Evolutionary conservation across 2,113 vertebrate genomes (phyloP).

Genomic region (Charina bottae): DNA sequence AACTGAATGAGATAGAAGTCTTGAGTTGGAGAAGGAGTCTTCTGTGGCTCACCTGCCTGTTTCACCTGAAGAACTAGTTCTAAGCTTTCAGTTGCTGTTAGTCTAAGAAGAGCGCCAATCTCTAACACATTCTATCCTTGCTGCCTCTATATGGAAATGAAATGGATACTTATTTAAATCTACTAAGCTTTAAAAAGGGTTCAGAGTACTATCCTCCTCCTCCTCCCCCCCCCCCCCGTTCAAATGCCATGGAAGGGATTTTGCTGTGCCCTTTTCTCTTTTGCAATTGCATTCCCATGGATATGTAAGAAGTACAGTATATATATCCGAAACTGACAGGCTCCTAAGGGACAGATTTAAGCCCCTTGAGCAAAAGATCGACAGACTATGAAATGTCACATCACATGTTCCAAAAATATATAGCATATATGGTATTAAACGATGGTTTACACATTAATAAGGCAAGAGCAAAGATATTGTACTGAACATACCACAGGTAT

Average conservation of each 20-base stretch:
- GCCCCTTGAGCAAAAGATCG: background rate
- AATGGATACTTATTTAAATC: background rate
- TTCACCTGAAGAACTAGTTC: background rate
- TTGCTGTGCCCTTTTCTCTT: background rate
- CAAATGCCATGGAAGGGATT: background rate
- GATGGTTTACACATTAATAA: slow-evolving; percentile 1
- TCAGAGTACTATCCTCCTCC: background rate
- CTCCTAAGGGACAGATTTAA: slow-evolving; percentile 7
- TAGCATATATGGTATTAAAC: background rate
- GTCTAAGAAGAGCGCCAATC: background rate
- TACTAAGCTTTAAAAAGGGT: background rate
- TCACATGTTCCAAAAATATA: background rate
- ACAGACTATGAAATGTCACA: background rate
- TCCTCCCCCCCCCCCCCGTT: background rate
- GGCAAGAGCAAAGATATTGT: slow-evolving; percentile 1
- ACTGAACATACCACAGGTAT: background rate
- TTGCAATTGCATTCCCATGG: background rate
- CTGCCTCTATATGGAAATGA: background rate
- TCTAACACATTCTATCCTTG: background rate
- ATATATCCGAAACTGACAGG: slow-evolving; percentile 13
- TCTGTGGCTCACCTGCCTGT: background rate
- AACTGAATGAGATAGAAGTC: background rate
- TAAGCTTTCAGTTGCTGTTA: background rate
- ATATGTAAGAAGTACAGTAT: slow-evolving; percentile 1
- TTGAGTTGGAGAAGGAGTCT: background rate